Conservation (phyloP, 2,888 invertebrate genomes). For the Horisme vitalbata region DNA sequence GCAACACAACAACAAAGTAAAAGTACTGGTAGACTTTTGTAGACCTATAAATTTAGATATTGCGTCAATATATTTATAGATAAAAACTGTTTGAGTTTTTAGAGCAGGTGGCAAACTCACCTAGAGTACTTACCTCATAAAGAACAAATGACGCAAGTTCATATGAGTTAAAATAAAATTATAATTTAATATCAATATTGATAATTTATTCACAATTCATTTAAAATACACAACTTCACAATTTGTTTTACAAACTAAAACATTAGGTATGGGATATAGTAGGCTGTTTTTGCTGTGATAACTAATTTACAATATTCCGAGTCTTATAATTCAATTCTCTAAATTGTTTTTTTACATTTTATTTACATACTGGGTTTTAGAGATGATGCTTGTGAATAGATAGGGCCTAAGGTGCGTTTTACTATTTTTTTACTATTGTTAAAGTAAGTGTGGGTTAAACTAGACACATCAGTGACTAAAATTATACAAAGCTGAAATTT, state of each 20-base stretch:
- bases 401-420: constrained; percentile 27
- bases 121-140: neutral
- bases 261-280: constrained; percentile 77
- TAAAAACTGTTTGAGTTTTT: constrained; percentile 4
- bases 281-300: constrained; percentile 69
- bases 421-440: neutral
- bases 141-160: neutral
- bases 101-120: constrained; percentile 4
- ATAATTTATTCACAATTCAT: constrained; percentile 83
- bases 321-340: constrained; percentile 56
- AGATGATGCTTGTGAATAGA: constrained; percentile 55
- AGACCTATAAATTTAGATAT: constrained; percentile 14
- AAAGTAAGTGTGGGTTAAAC: constrained; percentile 1
- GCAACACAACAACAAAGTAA: constrained; percentile 6
- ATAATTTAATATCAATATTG: constrained; percentile 77
- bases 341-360: constrained; percentile 71
- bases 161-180: constrained; percentile 39
- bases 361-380: constrained; percentile 64
- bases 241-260: constrained; percentile 80
- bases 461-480: constrained; percentile 16
- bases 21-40: constrained; percentile 3
- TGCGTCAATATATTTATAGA: constrained; percentile 14
- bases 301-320: constrained; percentile 70
- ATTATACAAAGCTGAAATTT: neutral
- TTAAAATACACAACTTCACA: constrained; percentile 83